phyloP scores from a whole-genome alignment of 2,888 invertebrate genomes.

The Coronaproctus castanopsis region DNA sequence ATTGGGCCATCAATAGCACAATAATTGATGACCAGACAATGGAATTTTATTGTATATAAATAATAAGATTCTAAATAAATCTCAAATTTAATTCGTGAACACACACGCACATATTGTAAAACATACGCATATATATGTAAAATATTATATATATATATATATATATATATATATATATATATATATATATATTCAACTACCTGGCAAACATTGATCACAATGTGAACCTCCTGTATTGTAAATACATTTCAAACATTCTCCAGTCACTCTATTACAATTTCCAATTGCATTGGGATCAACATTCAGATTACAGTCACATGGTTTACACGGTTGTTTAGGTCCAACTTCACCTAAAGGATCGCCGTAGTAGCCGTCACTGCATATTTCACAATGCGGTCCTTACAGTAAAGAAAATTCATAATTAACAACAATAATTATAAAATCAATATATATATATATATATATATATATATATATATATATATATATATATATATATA shows the following conservation, averaged over 20 bases:
- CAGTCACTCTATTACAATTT: slow-evolving; percentile 88
- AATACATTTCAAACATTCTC: slow-evolving; percentile 90
- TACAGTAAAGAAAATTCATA: slow-evolving; percentile 12
- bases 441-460: too few relatives aligned
- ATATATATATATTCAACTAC: slow-evolving; percentile 27
- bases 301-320: slow-evolving; percentile 84
- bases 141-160: too few relatives aligned
- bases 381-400: slow-evolving; percentile 74
- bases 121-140: too few relatives aligned
- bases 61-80: too few relatives aligned
- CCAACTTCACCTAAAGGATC: slow-evolving; percentile 56
- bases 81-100: too few relatives aligned
- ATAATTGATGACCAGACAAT: too few relatives aligned
- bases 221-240: slow-evolving; percentile 79
- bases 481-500: background rate
- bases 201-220: slow-evolving; percentile 80
- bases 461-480: background rate
- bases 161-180: too few relatives aligned
- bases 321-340: slow-evolving; percentile 48
- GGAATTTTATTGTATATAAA: too few relatives aligned
- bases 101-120: too few relatives aligned
- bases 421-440: background rate
- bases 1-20: too few relatives aligned
- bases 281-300: slow-evolving; percentile 89
- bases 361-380: slow-evolving; percentile 88